phyloP scores from a whole-genome alignment of 2,888 invertebrate species.

The Busseola fusca region DNA sequence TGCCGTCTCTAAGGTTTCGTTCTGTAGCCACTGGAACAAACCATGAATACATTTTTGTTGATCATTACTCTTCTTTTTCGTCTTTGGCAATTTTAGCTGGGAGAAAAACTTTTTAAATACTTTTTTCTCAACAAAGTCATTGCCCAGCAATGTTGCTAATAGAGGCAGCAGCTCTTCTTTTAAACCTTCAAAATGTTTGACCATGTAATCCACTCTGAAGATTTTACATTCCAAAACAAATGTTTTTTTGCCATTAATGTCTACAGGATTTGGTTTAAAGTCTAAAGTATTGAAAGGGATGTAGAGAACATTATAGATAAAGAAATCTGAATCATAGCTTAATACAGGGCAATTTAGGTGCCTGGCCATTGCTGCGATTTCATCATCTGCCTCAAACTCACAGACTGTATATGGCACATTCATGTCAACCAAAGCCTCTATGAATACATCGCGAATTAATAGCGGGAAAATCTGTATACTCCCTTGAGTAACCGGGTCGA shows the following conservation, averaged over 20 bases:
- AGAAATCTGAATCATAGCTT: slow-evolving; percentile 98
- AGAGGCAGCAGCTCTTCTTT: slow-evolving; percentile 92
- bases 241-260: slow-evolving; percentile 70
- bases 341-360: slow-evolving; percentile 95
- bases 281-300: slow-evolving; percentile 93
- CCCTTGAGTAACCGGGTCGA: slow-evolving; percentile 88
- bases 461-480: slow-evolving; percentile 92
- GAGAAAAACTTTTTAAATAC: slow-evolving; percentile 92
- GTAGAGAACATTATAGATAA: slow-evolving; percentile 94
- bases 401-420: slow-evolving; percentile 92
- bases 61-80: slow-evolving; percentile 86
- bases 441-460: slow-evolving; percentile 92
- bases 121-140: slow-evolving; percentile 94
- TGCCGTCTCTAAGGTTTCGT: slow-evolving; percentile 92
- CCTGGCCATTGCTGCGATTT: slow-evolving; percentile 94
- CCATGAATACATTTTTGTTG: slow-evolving; percentile 92
- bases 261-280: slow-evolving; percentile 77
- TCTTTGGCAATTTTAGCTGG: slow-evolving; percentile 90
- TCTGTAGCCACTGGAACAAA: slow-evolving; percentile 93
- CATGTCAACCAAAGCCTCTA: slow-evolving; percentile 91
- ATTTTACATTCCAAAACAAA: slow-evolving; percentile 91
- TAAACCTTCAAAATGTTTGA: slow-evolving; percentile 90
- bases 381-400: slow-evolving; percentile 96
- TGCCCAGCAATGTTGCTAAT: slow-evolving; percentile 95
- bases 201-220: slow-evolving; percentile 92